Percentiles rank a stretch among this genome's conserved stretches.
Conservation (phyloP, 2,797 vertebrate genomes). For the Fistularia commersonii region DNA sequence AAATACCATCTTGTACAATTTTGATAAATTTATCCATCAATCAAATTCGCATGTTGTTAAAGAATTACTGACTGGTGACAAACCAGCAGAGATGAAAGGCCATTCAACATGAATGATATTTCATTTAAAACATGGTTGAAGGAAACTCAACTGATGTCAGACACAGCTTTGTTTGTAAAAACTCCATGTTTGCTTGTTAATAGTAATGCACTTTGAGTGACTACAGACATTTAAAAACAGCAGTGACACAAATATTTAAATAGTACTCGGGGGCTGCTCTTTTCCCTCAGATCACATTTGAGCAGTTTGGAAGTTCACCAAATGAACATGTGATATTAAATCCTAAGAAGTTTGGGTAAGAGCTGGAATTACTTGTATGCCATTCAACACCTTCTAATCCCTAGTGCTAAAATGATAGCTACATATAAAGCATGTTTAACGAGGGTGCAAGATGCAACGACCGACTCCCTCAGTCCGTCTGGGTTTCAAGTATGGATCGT, state of each 20-base stretch:
- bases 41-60: conserved; percentile 10
- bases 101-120: conserved; percentile 66
- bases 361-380: no score
- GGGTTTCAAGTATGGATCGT: no score
- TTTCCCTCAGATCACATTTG: no score
- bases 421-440: conserved; percentile 17
- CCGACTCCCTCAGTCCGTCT: conserved; percentile 12
- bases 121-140: conserved; percentile 25
- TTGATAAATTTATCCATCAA: not conserved
- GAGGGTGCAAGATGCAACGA: conserved; percentile 4
- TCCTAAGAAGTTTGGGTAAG: no score
- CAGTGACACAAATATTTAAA: conserved; percentile 15
- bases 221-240: conserved; percentile 5
- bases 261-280: conserved; percentile 9
- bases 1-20: conserved; percentile 5
- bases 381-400: conserved; percentile 1
- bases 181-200: not conserved
- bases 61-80: conserved; percentile 52
- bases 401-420: conserved; percentile 4
- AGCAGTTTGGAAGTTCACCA: no score
- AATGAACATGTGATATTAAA: no score
- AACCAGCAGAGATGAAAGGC: conserved; percentile 40
- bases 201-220: not conserved
- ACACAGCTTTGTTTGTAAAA: not conserved
- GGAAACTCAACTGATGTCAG: conserved; percentile 2